Evolutionary conservation across 2,888 invertebrate species (phyloP).

Genomic region (Syrista parreyssii): DNA sequence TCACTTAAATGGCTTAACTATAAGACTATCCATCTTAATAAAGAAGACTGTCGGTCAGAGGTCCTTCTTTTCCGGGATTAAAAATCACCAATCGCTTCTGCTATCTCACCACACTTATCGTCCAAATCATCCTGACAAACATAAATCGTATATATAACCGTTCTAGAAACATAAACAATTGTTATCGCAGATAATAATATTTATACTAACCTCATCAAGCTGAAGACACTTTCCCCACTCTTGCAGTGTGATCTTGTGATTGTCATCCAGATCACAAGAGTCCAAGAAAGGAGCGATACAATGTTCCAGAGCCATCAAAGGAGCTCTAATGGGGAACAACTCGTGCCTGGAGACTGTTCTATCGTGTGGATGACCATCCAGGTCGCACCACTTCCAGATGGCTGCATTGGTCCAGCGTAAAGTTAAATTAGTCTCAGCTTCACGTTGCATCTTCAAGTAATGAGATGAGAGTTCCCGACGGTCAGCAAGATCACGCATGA

Average conservation of each 20-base stretch:
- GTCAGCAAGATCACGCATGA: conserved; percentile 94
- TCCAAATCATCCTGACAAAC: conserved; percentile 78
- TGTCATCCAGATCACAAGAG: conserved; percentile 87
- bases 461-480: conserved; percentile 85
- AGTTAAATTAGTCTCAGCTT: conserved; percentile 87
- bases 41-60: no score
- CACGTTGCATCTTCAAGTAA: conserved; percentile 87
- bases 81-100: conserved; percentile 62
- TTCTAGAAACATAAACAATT: background rate
- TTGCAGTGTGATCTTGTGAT: conserved; percentile 89
- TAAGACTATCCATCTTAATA: no score
- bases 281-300: conserved; percentile 97
- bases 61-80: no score
- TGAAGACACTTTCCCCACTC: conserved; percentile 94
- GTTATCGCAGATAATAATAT: background rate
- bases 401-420: conserved; percentile 92
- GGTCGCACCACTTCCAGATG: conserved; percentile 98
- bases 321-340: conserved; percentile 94
- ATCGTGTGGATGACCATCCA: conserved; percentile 92
- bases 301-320: conserved; percentile 94
- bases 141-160: conserved; percentile 28
- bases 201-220: conserved; percentile 77
- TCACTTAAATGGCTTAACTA: no score
- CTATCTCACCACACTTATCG: conserved; percentile 83
- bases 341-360: conserved; percentile 91